Evolutionary conservation across 2,113 vertebrate species (phyloP).

Genomic region (Agapornis roseicollis): DNA sequence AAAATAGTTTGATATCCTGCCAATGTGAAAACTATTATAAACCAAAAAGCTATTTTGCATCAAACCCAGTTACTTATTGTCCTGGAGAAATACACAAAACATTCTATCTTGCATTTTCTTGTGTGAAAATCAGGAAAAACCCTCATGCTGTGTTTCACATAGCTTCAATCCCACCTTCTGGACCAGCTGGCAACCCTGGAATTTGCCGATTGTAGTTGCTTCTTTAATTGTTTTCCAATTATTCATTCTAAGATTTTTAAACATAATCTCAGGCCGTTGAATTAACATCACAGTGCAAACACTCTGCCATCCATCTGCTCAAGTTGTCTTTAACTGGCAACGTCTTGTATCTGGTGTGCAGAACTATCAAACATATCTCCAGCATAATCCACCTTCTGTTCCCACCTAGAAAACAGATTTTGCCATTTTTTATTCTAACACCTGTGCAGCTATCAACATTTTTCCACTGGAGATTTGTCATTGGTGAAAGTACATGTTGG

Average conservation of each 20-base stretch:
- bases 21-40: neutral
- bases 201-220: conserved; percentile 7
- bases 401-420: conserved; percentile 60
- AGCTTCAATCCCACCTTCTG: conserved; percentile 22
- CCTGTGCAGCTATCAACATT: conserved; percentile 34
- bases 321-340: conserved; percentile 62
- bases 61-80: neutral
- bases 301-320: conserved; percentile 63
- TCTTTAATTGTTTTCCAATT: conserved; percentile 52
- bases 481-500: neutral
- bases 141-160: neutral
- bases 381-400: conserved; percentile 66
- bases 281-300: conserved; percentile 54
- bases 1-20: neutral
- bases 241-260: conserved; percentile 43
- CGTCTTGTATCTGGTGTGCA: conserved; percentile 49
- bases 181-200: conserved; percentile 37
- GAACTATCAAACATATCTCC: conserved; percentile 52
- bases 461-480: conserved; percentile 35
- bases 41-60: neutral
- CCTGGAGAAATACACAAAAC: neutral
- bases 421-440: conserved; percentile 47
- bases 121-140: neutral
- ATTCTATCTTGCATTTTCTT: neutral
- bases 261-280: conserved; percentile 51